A percentile compares a stretch with the other conserved stretches of the same genome.
Evolutionary conservation across 2,888 invertebrate species (phyloP).

Genomic region (Coelogynopora nodosa): DNA sequence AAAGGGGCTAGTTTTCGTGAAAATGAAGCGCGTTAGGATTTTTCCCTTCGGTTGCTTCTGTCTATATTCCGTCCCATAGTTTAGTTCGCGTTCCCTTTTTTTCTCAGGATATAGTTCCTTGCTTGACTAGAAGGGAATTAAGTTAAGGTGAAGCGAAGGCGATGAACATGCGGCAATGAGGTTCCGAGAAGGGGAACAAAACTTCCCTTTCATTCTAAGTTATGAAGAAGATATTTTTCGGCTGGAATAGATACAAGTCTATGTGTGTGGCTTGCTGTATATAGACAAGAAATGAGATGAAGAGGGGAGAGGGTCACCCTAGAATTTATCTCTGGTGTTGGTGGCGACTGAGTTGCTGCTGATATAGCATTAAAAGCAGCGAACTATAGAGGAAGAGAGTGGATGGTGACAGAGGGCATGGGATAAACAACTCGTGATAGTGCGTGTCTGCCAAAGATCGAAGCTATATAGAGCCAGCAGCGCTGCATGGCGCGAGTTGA

Average conservation of each 20-base stretch:
- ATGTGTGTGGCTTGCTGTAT: neutral
- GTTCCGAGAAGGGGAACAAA: neutral
- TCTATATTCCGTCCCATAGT: neutral
- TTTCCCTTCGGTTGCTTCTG: neutral
- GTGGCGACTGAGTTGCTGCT: neutral
- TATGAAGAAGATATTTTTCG: neutral
- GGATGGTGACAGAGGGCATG: neutral
- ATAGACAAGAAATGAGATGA: neutral
- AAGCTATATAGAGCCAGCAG: neutral
- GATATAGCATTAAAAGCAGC: neutral
- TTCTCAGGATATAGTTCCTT: neutral
- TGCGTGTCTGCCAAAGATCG: neutral
- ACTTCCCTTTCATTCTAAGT: neutral
- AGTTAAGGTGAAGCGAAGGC: neutral
- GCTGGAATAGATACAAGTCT: neutral
- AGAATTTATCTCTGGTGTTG: neutral
- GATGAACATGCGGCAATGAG: neutral
- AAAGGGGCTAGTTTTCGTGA: neutral
- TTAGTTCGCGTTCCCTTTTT: neutral
- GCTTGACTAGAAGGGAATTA: neutral
- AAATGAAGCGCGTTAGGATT: neutral
- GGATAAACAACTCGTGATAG: neutral
- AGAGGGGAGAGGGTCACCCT: neutral
- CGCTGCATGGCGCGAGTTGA: neutral
- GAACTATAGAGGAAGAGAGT: neutral